Evolutionary conservation across 92 coral and sea anemone genomes (phyloP).

Genomic region (Epizoanthus ramosus): DNA sequence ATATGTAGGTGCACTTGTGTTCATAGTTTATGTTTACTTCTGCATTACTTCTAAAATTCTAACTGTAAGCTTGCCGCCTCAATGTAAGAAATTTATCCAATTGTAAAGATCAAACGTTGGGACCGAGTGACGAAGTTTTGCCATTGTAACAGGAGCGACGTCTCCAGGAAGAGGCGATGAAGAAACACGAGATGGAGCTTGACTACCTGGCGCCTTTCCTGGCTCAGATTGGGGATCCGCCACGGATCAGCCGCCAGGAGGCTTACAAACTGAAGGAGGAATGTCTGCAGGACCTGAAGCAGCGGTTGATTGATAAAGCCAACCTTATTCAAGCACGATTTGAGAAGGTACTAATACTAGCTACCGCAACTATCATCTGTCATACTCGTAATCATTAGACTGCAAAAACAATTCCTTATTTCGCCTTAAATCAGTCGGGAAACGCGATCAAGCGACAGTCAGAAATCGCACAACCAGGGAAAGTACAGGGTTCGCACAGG

Average conservation of each 20-base stretch:
- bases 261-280: constrained; percentile 97
- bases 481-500: too few species aligned
- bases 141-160: constrained; percentile 74
- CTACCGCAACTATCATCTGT: neutral
- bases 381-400: neutral
- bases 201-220: constrained; percentile 98
- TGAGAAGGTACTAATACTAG: constrained; percentile 74
- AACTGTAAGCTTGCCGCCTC: too few species aligned
- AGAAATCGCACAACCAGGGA: too few species aligned
- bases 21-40: too few species aligned
- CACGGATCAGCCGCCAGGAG: constrained; percentile 78
- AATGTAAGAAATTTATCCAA: neutral
- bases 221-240: constrained; percentile 99
- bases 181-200: constrained; percentile 95
- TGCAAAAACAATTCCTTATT: too few species aligned
- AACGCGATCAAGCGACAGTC: too few species aligned
- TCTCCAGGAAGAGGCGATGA: constrained; percentile 95
- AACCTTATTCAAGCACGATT: constrained; percentile 98
- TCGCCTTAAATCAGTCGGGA: too few species aligned
- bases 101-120: neutral
- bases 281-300: constrained; percentile 97
- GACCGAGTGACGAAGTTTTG: neutral
- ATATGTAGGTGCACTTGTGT: too few species aligned
- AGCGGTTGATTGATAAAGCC: constrained; percentile 94
- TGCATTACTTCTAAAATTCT: too few species aligned